Evolutionary conservation across 2,888 invertebrate species (phyloP).

Genomic region (Philereme vetulata): DNA sequence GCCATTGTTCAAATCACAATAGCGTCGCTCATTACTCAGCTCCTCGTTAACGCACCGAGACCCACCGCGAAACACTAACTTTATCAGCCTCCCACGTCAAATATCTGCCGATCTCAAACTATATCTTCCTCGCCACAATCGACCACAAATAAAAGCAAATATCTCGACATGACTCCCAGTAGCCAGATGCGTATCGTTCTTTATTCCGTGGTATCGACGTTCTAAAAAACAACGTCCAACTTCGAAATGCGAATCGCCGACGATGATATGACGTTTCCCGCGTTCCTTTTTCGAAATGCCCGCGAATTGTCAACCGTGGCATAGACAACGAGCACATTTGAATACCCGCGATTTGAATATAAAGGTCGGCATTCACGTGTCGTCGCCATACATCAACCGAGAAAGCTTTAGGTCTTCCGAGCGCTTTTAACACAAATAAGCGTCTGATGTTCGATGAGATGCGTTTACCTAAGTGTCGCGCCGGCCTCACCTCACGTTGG

Average conservation of each 20-base stretch:
- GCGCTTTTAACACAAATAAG: conserved; percentile 83
- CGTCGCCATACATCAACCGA: conserved; percentile 77
- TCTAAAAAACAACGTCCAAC: conserved; percentile 66
- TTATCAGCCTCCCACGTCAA: conserved; percentile 79
- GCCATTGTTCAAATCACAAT: conserved; percentile 80
- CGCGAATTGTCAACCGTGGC: conserved; percentile 78
- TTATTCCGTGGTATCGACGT: conserved; percentile 50
- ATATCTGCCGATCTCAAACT: conserved; percentile 78
- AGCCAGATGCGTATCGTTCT: conserved; percentile 71
- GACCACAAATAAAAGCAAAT: conserved; percentile 67
- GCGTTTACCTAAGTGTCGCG: conserved; percentile 59
- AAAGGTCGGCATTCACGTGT: conserved; percentile 79
- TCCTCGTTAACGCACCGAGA: conserved; percentile 73
- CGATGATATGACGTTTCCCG: conserved; percentile 76
- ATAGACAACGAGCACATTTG: conserved; percentile 79
- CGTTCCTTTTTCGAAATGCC: conserved; percentile 77
- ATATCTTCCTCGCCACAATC: conserved; percentile 76
- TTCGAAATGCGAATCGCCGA: conserved; percentile 56
- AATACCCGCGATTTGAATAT: conserved; percentile 81
- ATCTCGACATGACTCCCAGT: conserved; percentile 60
- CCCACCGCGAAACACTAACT: conserved; percentile 77
- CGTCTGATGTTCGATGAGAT: conserved; percentile 71
- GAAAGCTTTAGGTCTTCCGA: conserved; percentile 79
- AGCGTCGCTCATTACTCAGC: conserved; percentile 79
- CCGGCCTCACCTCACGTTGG: conserved; percentile 42